phyloP scores from a whole-genome alignment of 2,113 vertebrate species.

The Ovibos moschatus region DNA sequence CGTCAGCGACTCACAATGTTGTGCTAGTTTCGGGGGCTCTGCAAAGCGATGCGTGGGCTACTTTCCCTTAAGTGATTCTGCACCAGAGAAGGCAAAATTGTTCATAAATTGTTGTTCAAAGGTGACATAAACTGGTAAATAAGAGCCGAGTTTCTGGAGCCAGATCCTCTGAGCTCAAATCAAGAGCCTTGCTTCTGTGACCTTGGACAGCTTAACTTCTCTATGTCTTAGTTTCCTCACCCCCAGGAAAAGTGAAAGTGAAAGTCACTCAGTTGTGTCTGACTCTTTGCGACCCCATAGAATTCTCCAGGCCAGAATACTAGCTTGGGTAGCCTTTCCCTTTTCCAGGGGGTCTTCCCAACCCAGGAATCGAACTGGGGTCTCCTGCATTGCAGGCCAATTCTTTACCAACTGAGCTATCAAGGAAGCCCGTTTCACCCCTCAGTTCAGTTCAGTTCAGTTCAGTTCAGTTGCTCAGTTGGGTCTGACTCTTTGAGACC shows the following conservation, averaged over 20 bases:
- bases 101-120: background rate
- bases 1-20: rapidly evolving
- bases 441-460: background rate
- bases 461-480: too few relatives aligned
- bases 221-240: background rate
- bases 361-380: background rate
- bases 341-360: background rate
- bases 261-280: background rate
- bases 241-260: background rate
- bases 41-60: rapidly evolving
- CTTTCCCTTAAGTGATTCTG: background rate
- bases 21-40: background rate
- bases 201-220: background rate
- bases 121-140: background rate
- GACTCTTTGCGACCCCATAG: rapidly evolving
- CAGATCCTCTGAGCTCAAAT: background rate
- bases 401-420: background rate
- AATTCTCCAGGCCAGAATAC: background rate
- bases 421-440: background rate
- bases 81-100: background rate
- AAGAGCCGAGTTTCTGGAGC: background rate
- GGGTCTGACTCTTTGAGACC: rapidly evolving
- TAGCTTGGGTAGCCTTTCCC: background rate
- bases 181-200: background rate
- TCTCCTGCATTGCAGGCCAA: background rate